Conservation (phyloP, 2,888 invertebrate genomes). For the Drosophila demipolita region DNA sequence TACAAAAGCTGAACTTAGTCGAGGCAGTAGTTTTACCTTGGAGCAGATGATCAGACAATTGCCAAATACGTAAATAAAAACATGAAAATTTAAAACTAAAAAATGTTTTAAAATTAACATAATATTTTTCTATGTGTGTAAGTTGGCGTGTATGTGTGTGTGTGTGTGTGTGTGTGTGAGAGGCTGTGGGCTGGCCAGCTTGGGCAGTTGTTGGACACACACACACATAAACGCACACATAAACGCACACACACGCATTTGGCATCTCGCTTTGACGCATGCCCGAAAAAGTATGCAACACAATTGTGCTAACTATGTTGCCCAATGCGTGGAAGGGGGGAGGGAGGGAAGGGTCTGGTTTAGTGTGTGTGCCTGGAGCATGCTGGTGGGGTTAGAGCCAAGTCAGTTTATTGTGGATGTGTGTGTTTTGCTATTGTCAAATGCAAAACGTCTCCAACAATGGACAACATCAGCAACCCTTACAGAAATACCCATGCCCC, state of each 20-base stretch:
- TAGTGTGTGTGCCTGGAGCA: no score
- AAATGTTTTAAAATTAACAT: not conserved
- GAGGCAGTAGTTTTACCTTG: not conserved
- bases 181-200: slow-evolving; percentile 36
- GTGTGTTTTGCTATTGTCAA: slow-evolving; percentile 46
- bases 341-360: no score
- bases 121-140: slow-evolving; percentile 13
- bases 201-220: slow-evolving; percentile 69
- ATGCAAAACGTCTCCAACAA: slow-evolving; percentile 67
- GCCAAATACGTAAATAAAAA: not conserved
- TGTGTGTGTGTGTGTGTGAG: slow-evolving; percentile 7
- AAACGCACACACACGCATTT: slow-evolving; percentile 32
- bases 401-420: slow-evolving; percentile 23
- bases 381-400: slow-evolving; percentile 28
- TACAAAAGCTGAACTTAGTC: not conserved
- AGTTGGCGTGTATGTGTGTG: slow-evolving; percentile 10
- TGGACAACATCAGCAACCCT: slow-evolving; percentile 68
- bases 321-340: no score
- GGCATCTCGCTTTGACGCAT: slow-evolving; percentile 70
- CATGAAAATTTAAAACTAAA: not conserved
- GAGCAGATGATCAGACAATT: not conserved
- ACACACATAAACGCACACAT: slow-evolving; percentile 12
- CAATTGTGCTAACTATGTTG: slow-evolving; percentile 79
- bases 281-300: slow-evolving; percentile 75
- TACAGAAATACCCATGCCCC: slow-evolving; percentile 25